Conservation (phyloP, 2,888 invertebrate genomes). For the Scrobipalpa atriplicella region DNA sequence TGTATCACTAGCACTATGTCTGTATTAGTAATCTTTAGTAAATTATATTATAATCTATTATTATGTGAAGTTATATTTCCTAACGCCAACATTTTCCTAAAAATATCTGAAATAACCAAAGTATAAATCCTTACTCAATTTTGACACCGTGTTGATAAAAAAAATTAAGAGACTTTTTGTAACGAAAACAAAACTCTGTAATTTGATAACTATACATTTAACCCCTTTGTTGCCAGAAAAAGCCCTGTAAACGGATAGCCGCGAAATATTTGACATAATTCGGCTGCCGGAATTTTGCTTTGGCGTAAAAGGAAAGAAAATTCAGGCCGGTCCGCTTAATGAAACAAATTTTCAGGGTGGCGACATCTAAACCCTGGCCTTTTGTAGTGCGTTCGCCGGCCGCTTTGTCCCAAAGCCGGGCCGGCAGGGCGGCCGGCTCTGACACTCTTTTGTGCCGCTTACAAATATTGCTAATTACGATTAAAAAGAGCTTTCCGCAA, state of each 20-base stretch:
- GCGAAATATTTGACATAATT: constrained; percentile 61
- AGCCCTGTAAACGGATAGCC: constrained; percentile 61
- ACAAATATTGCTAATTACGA: constrained; percentile 77
- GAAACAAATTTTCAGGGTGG: constrained; percentile 78
- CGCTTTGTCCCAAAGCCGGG: constrained; percentile 67
- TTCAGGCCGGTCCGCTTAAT: constrained; percentile 70
- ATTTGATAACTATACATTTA: constrained; percentile 56
- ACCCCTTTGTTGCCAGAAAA: constrained; percentile 57
- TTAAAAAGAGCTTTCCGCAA: constrained; percentile 61
- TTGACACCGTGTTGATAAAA: neutral
- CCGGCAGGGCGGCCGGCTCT: constrained; percentile 48
- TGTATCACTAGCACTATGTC: too few species aligned
- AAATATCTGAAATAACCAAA: too few species aligned
- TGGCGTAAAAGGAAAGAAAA: constrained; percentile 65
- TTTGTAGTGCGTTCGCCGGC: constrained; percentile 67
- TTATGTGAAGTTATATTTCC: too few species aligned
- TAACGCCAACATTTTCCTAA: too few species aligned
- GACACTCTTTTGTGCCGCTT: constrained; percentile 68
- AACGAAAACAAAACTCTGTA: constrained; percentile 47
- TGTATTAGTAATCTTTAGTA: too few species aligned
- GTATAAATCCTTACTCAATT: neutral
- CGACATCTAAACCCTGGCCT: constrained; percentile 76
- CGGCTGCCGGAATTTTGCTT: constrained; percentile 58
- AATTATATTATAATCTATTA: too few species aligned
- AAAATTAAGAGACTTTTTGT: neutral